Evolutionary conservation across 2,797 vertebrate species (phyloP), one percentile per base, ranked within the genome.

Genomic region (Sebastes steindachneri): DNA sequence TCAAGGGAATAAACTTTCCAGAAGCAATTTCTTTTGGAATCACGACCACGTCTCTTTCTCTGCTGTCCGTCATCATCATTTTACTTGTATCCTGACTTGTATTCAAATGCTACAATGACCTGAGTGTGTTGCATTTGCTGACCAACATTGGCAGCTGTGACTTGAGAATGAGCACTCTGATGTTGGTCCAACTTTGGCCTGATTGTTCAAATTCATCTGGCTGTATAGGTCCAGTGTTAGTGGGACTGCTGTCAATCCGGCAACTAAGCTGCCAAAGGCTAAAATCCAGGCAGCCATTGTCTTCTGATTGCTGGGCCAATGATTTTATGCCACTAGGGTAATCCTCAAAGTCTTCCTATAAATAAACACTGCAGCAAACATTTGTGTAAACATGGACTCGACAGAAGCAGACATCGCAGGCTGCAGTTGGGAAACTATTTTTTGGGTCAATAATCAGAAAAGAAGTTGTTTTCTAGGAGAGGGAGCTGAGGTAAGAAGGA

Each of bases 221-320:
- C 15, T 68, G 17, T 23, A 23, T 9, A 33, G 63, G 31, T 33
- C 21, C 53, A 55, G 53, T 58, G 11, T 70, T 28, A n/a, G 41
- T 4, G 1, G n/a, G 35, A 15, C 70, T 15, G 60, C 62, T 72
- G 59, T 66, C 58, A 81, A 86, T 68, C 29, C 12, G 59, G 57
- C 35, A 70, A 66, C 68, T 72, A 64, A 75, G 73, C 67, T 68
- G 59, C 41, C 63, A 59, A 19, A 35, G 41, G 48, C 64, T 82
- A 48, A 78, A 73, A 79, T 55, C 41, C 77, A 83, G 35, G 48
- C 75, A 10, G 23, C 72, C 23, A 31, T 73, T 77, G 55, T 80
- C 69, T 69, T 82, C 35, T 63, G 31, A 68, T 70, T 77, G 21
- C 26, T 62, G 41, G 17, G 71, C 48, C 45, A 51, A 19, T 19